Evolutionary conservation across 1,140 invertebrate species (phyloP), one percentile per base, ranked within the genome.

Genomic region (Galleria mellonella): DNA sequence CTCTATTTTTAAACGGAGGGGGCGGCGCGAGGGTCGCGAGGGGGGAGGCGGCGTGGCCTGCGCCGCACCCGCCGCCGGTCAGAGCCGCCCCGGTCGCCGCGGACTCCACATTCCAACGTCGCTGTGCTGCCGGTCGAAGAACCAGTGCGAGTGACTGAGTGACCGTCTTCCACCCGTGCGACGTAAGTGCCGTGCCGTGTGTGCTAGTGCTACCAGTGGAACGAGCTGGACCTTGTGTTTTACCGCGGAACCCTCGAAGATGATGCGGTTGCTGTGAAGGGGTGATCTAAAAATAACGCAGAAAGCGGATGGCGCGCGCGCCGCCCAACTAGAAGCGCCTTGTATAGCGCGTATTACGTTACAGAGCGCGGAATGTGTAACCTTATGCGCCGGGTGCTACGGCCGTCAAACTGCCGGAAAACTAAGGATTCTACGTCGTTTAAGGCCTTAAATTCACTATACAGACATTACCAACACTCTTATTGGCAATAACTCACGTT

Each of bases 51-150:
- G 43, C 40, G 31, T 46, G 48, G 38, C 49, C 49, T 23, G 46
- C 47, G 47, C 55, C 12, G 32, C 35, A 11, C 9, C 44, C 49
- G 55, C 55, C 47, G 46, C 42, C 52, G 42, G 51, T 54, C 81
- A 84, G 81, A 84, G 81, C 81, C 81, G 81, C 81, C 71, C 62
- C 72, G 81, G 81, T 84, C 81, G 81, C 77, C 76, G 81, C 81
- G 81, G 81, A 84, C 81, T 84, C 81, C 81, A 83, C 81, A 84
- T 84, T 84, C 81, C 81, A 84, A 82, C 81, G 77, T 76, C 77
- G 75, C 72, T 75, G 69, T 70, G 72, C 71, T 81, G 77, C 67
- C 70, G 71, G 62, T 67, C 62, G 53, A 61, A 51, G 62, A 59
- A 64, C 67, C 68, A 59, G 66, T 65, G 65, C 62, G 52, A 61